A percentile compares a stretch with the other conserved stretches of the same genome.
Evolutionary conservation across 1,140 invertebrate genomes (phyloP).

Genomic region (Fragariocoptes setiger): DNA sequence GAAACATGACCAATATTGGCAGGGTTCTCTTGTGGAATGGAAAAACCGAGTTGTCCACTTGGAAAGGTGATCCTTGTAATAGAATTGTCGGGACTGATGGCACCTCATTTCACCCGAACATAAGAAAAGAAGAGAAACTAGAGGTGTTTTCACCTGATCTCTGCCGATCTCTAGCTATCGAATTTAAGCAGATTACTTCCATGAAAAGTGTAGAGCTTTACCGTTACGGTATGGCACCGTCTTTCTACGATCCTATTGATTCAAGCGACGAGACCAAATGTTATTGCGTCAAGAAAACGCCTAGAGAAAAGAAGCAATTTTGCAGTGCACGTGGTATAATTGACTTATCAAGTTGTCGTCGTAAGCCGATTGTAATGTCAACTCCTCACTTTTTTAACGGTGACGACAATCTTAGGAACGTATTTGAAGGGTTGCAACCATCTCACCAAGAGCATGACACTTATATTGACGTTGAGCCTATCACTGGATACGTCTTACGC

Average conservation of each 20-base stretch:
- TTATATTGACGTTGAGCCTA: conserved; percentile 13
- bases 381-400: conserved; percentile 14
- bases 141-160: conserved; percentile 13
- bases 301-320: conserved; percentile 2
- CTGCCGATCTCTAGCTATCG: conserved; percentile 12
- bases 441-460: conserved; percentile 14
- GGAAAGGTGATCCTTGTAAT: conserved; percentile 9
- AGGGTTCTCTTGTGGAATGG: background rate
- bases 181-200: conserved; percentile 11
- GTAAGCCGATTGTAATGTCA: conserved; percentile 14
- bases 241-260: conserved; percentile 7
- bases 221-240: conserved; percentile 9
- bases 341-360: conserved; percentile 12
- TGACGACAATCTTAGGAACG: conserved; percentile 11
- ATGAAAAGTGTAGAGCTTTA: conserved; percentile 12
- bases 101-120: conserved; percentile 12
- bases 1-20: background rate
- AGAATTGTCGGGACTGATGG: conserved; percentile 16
- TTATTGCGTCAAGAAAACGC: conserved; percentile 8
- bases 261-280: conserved; percentile 11
- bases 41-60: conserved; percentile 4
- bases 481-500: conserved; percentile 5
- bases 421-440: conserved; percentile 10
- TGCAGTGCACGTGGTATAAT: conserved; percentile 12
- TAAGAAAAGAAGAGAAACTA: conserved; percentile 12